These are phyloP conservation scores for Aradus depressus DNA, from an alignment of 2,888 invertebrate genomes.

Conservation along the genomic window DNA sequence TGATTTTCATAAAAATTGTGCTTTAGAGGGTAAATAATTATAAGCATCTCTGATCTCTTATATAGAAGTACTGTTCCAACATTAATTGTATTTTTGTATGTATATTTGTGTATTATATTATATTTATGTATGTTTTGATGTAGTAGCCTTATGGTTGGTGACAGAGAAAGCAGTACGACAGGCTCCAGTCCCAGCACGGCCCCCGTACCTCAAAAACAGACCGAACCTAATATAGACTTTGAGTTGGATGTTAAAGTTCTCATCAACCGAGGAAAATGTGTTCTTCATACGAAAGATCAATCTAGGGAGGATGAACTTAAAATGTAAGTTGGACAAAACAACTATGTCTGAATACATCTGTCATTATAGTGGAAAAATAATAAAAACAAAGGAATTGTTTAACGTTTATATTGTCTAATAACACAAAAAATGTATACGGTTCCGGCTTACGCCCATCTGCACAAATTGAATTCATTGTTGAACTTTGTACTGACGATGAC, in stretches of 20 bases:
- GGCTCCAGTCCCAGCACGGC: conserved; percentile 25
- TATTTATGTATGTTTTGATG: conserved; percentile 1
- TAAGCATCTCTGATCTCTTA: no score
- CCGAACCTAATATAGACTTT: conserved; percentile 89
- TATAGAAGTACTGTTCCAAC: no score
- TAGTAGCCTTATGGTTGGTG: conserved; percentile 22
- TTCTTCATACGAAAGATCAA: conserved; percentile 81
- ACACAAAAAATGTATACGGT: no score
- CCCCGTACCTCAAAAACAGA: conserved; percentile 44
- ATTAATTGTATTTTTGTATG: neutral
- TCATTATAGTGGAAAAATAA: neutral
- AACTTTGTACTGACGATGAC: no score
- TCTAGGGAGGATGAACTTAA: conserved; percentile 56
- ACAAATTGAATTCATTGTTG: no score
- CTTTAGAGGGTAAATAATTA: no score
- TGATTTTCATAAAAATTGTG: no score
- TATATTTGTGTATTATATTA: neutral
- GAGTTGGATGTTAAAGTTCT: conserved; percentile 92
- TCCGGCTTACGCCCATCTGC: no score
- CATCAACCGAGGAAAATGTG: conserved; percentile 94
- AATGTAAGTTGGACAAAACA: conserved; percentile 40
- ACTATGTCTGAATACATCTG: conserved; percentile 30
- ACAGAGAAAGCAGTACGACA: conserved; percentile 25
- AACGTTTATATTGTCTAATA: neutral
- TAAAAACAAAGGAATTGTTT: conserved; percentile 1